Evolutionary conservation across 2,797 vertebrate species (phyloP).

Genomic region (Merluccius polli): DNA sequence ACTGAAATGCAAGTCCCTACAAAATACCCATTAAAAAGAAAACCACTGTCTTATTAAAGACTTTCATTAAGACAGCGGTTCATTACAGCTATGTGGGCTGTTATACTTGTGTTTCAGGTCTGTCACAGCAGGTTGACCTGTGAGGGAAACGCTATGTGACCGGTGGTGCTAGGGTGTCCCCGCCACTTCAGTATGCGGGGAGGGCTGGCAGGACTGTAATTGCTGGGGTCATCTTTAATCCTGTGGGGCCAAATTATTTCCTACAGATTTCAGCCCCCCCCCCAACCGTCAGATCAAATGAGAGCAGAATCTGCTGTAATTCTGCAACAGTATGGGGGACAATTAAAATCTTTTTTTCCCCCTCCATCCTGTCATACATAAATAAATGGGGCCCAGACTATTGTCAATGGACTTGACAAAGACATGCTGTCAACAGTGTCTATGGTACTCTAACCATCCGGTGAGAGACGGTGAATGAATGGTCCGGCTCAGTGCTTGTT

Average conservation of each 20-base stretch:
- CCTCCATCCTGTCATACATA: not conserved
- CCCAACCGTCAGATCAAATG: constrained; percentile 31
- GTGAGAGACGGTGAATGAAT: not conserved
- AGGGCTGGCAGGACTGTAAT: constrained; percentile 8
- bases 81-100: constrained; percentile 34
- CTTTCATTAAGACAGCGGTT: constrained; percentile 23
- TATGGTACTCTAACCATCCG: no score
- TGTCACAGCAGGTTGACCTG: constrained; percentile 29
- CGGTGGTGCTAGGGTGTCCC: constrained; percentile 53
- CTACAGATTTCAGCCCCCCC: constrained; percentile 30
- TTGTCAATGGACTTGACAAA: not conserved
- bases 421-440: not conserved
- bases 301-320: constrained; percentile 23
- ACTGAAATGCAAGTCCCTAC: not conserved
- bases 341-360: not conserved
- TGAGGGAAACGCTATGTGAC: constrained; percentile 55
- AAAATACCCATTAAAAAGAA: not conserved
- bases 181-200: constrained; percentile 28
- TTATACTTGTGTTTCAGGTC: constrained; percentile 31
- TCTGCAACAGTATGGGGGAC: not conserved
- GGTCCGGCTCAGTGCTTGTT: not conserved
- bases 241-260: constrained; percentile 30
- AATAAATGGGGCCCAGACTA: not conserved
- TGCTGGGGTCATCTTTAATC: constrained; percentile 48
- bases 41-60: not conserved